phyloP scores from a whole-genome alignment of 2,888 invertebrate species.

The Trichopoda pennipes region DNA sequence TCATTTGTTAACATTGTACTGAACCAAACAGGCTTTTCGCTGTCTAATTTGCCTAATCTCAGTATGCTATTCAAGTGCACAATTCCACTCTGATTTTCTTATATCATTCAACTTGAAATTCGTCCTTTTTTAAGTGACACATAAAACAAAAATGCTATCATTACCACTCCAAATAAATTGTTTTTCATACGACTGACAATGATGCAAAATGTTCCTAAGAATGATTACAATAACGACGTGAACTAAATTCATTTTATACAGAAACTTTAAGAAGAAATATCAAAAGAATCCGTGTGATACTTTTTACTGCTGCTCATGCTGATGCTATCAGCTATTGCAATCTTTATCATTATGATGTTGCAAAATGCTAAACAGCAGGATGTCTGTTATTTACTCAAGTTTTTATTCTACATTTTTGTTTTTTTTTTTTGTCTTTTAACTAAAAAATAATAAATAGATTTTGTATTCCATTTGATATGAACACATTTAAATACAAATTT shows the following conservation, averaged over 20 bases:
- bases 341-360: conserved; percentile 31
- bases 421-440: neutral
- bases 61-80: no score
- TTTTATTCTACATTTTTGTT: neutral
- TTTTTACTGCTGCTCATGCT: conserved; percentile 12
- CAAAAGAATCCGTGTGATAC: conserved; percentile 14
- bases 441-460: conserved; percentile 50
- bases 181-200: conserved; percentile 34
- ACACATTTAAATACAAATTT: conserved; percentile 49
- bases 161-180: conserved; percentile 37
- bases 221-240: conserved; percentile 25
- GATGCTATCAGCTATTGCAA: conserved; percentile 27
- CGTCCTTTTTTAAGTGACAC: neutral
- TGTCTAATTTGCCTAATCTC: no score
- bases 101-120: neutral
- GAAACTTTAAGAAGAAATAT: conserved; percentile 7
- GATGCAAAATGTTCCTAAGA: conserved; percentile 25
- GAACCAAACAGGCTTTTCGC: no score
- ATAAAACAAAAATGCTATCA: conserved; percentile 11
- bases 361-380: conserved; percentile 43
- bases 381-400: conserved; percentile 23
- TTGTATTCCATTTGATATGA: conserved; percentile 37
- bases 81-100: neutral
- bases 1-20: no score
- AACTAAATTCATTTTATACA: conserved; percentile 22